Conservation (phyloP, 2,113 vertebrate species). For the Elephas maximus region DNA sequence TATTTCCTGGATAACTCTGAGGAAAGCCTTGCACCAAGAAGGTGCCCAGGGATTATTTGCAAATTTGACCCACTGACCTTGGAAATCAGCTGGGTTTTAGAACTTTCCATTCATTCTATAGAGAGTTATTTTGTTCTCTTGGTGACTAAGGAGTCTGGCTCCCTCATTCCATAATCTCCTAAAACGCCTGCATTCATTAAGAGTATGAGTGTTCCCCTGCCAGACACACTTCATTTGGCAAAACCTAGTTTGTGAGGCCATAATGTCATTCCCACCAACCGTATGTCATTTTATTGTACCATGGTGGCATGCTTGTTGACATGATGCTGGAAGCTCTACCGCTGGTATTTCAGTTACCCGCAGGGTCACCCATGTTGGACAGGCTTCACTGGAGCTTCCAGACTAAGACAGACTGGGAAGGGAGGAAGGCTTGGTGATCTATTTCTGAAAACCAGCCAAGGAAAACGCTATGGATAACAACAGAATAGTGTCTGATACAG, state of each 20-base stretch:
- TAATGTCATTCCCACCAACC: background rate
- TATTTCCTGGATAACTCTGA: background rate
- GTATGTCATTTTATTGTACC: background rate
- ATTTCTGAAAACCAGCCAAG: background rate
- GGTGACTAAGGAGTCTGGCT: background rate
- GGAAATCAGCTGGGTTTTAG: background rate
- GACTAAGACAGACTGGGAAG: background rate
- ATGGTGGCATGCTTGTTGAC: background rate
- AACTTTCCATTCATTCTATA: background rate
- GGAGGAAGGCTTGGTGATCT: background rate
- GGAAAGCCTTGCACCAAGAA: background rate
- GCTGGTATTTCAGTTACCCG: background rate
- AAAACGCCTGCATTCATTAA: background rate
- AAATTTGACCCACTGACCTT: background rate
- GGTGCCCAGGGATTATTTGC: background rate
- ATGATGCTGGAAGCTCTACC: background rate
- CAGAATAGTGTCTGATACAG: background rate
- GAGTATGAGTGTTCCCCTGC: background rate
- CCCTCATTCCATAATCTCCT: background rate
- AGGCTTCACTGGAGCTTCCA: background rate
- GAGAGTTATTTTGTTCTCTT: background rate
- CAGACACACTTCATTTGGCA: slow-evolving; percentile 64
- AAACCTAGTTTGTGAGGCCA: slow-evolving; percentile 51
- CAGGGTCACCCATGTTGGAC: background rate
- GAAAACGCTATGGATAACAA: background rate